Evolutionary conservation across 1,140 invertebrate genomes (phyloP), one percentile per base, ranked within the genome.

Genomic region (Zaprionus capensis): DNA sequence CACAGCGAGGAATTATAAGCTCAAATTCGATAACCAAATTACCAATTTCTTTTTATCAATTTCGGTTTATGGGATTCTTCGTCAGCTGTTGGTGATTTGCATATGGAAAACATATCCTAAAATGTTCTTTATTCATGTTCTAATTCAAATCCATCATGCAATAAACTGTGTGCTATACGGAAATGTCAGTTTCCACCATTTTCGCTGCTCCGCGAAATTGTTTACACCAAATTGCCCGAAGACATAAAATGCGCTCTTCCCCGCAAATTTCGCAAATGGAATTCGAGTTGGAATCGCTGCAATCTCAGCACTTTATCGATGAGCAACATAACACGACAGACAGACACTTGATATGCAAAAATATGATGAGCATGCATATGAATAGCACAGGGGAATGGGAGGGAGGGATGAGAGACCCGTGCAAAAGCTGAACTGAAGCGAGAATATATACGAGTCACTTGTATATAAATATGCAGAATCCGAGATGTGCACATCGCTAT

Each of bases 361-460:
- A 87, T 87, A 86, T 86, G 77, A 87, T 80, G 79, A 82, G 80
- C 67, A 73, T 74, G 64, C 80, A 82, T 64, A 83, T 74, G 76
- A 80, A 71, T 74, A 74, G 20, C 46, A 11, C 17, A 5, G 5
- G 17, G 20, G 58, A 44, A 71, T 57, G 61, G 41, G 0, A 4
- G 17, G 20, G 58, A 51, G 51, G 59, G 41, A 11, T 31, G 31
- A 11, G 68, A 80, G 64, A 63, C 73, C 80, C 73, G 78, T 88
- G 80, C 73, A 78, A 87, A 80, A 82, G 82, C 86, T 80, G 59
- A 82, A 86, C 82, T 80, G 59, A 70, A 56, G 55, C 20, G 53
- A 53, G 76, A 72, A 78, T 63, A 58, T 56, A 66, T 72, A 65
- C 62, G 59, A 57, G 34, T 41, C 71, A 82, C 71, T 77, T 63